A percentile compares a stretch with the other conserved stretches of the same genome.
Evolutionary conservation across 2,797 vertebrate species (phyloP).

Genomic region (Morus bassanus): DNA sequence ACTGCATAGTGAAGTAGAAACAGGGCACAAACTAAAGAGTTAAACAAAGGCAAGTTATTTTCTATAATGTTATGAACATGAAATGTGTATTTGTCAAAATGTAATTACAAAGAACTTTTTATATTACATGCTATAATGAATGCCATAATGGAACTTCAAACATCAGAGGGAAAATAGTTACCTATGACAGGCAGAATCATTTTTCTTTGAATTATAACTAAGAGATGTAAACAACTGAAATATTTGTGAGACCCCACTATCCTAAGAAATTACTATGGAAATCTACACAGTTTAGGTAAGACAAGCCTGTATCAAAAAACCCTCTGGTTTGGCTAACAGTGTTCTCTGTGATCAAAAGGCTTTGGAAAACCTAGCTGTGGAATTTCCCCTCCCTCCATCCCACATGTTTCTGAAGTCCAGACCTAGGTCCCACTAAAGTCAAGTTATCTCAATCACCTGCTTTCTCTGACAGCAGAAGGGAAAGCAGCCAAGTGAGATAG

Average conservation of each 20-base stretch:
- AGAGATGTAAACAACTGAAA: not conserved
- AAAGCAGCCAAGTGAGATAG: not conserved
- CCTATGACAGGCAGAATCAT: not conserved
- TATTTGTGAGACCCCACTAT: not conserved
- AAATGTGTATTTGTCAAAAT: conserved; percentile 8
- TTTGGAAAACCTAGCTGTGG: not conserved
- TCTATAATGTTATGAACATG: not conserved
- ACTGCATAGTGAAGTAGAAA: not conserved
- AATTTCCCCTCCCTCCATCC: not conserved
- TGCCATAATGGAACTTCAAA: not conserved
- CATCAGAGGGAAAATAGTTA: not conserved
- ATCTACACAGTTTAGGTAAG: not conserved
- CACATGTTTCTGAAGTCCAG: not conserved
- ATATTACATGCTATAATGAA: not conserved
- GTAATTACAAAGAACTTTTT: conserved; percentile 1
- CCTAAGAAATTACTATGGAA: not conserved
- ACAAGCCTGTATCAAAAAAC: not conserved
- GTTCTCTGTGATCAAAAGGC: not conserved
- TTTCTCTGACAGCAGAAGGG: not conserved
- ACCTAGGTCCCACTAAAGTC: not conserved
- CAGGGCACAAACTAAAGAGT: not conserved
- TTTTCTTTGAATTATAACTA: not conserved
- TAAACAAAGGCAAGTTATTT: not conserved
- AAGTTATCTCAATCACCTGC: not conserved
- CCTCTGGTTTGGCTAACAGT: not conserved